Evolutionary conservation across 2,797 vertebrate species (phyloP).

Genomic region (Bovichtus variegatus): DNA sequence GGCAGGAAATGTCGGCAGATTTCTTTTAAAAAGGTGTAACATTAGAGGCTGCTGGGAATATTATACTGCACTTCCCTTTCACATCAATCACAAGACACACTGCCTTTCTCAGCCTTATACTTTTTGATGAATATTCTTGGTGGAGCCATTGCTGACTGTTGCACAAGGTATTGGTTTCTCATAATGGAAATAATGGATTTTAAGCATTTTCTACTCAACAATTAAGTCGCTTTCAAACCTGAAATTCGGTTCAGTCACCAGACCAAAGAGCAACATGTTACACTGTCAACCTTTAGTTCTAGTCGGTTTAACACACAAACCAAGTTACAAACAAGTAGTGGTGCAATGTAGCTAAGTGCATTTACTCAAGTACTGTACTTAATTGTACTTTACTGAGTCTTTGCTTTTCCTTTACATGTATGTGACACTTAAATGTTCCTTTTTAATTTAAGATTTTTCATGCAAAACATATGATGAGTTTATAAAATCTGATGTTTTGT

Average conservation of each 20-base stretch:
- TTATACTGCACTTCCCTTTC: slow-evolving; percentile 27
- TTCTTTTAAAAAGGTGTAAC: slow-evolving; percentile 32
- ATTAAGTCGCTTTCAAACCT: neutral
- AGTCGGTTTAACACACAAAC: neutral
- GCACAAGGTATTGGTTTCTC: neutral
- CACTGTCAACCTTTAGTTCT: too few relatives aligned
- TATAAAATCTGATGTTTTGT: too few relatives aligned
- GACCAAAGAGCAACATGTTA: neutral
- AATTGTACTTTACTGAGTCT: too few relatives aligned
- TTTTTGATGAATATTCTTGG: neutral
- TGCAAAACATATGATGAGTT: too few relatives aligned
- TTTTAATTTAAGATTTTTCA: too few relatives aligned
- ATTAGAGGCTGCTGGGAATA: slow-evolving; percentile 43
- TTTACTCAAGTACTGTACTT: neutral
- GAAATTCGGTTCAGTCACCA: neutral
- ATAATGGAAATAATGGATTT: neutral
- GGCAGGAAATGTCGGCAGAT: slow-evolving; percentile 38
- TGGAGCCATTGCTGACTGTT: neutral
- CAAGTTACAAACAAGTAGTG: neutral
- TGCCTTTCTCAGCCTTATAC: neutral
- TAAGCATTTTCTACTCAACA: neutral
- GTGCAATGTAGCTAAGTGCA: neutral
- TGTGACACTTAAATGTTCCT: too few relatives aligned
- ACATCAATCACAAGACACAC: slow-evolving; percentile 10
- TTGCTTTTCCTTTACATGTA: too few relatives aligned